Conservation (phyloP, 2,797 vertebrate genomes). For the Sebastes cheni region DNA sequence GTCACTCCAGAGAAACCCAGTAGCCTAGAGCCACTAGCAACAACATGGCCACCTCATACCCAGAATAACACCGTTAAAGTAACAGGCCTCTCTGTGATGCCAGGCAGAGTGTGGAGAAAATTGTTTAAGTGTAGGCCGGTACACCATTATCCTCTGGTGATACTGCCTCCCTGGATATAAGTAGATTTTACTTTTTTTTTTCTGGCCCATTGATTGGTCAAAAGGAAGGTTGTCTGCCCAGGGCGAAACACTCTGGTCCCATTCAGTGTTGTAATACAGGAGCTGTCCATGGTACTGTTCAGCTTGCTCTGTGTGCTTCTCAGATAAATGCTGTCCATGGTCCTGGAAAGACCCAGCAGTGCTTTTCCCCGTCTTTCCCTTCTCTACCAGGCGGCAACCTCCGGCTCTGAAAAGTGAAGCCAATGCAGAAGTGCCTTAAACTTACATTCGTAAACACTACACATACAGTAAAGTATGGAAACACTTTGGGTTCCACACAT, state of each 20-base stretch:
- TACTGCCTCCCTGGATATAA: not conserved
- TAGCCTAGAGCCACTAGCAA: slow-evolving; percentile 32
- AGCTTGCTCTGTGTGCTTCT: not conserved
- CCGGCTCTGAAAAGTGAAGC: too few relatives aligned
- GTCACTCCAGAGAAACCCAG: not conserved
- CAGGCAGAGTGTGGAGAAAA: not conserved
- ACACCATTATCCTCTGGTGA: slow-evolving; percentile 11
- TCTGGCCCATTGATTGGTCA: not conserved
- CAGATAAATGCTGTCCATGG: not conserved
- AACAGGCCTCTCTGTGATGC: slow-evolving; percentile 22
- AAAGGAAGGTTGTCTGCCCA: not conserved
- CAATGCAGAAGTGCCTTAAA: too few relatives aligned
- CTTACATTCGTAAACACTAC: too few relatives aligned
- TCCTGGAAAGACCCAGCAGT: not conserved
- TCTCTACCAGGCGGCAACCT: too few relatives aligned
- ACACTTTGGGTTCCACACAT: too few relatives aligned
- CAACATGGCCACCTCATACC: slow-evolving; percentile 15
- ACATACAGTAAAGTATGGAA: too few relatives aligned
- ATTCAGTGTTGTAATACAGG: not conserved
- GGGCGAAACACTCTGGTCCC: not conserved
- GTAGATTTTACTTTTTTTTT: not conserved
- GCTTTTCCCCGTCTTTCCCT: too few relatives aligned
- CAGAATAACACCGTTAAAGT: slow-evolving; percentile 40
- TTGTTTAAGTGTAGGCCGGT: not conserved
- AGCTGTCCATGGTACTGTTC: slow-evolving; percentile 45